Percentiles rank a stretch among this genome's conserved stretches.
phyloP scores from a whole-genome alignment of 2,113 vertebrate genomes.

The Tonatia bakeri region DNA sequence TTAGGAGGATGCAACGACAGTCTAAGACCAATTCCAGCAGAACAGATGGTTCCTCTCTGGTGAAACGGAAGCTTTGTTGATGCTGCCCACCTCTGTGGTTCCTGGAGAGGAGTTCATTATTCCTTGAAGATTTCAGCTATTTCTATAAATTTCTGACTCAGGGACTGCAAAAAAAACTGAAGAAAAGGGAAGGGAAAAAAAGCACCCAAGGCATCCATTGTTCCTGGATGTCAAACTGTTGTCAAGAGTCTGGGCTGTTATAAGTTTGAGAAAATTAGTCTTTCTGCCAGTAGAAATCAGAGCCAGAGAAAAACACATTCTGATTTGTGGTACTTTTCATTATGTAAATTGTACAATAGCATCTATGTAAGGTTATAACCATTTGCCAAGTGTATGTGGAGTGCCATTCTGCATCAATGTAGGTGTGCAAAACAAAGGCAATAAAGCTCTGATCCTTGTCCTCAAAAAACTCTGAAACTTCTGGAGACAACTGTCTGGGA shows the following conservation, averaged over 20 bases:
- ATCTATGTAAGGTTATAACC: background rate
- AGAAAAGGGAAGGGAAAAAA: background rate
- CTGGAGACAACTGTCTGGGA: background rate
- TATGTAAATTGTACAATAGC: background rate
- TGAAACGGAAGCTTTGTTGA: constrained; percentile 14
- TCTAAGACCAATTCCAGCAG: background rate
- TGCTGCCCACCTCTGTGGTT: constrained; percentile 44
- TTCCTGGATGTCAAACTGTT: constrained; percentile 21
- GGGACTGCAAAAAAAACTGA: background rate
- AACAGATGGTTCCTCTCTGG: constrained; percentile 38
- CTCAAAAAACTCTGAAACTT: background rate
- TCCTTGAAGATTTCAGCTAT: constrained; percentile 31
- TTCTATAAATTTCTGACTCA: constrained; percentile 33
- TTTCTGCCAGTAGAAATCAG: constrained; percentile 20
- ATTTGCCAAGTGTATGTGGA: background rate
- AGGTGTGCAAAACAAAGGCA: background rate
- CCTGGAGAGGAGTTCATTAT: constrained; percentile 2
- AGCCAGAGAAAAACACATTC: constrained; percentile 7
- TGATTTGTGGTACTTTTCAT: constrained; percentile 2
- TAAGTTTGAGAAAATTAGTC: constrained; percentile 31
- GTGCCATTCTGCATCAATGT: background rate
- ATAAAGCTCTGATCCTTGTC: background rate
- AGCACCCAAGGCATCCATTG: background rate
- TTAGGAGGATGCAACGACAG: background rate
- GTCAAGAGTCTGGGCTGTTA: constrained; percentile 24